Evolutionary conservation across 2,888 invertebrate species (phyloP).

Genomic region (Phyllotreta striolata): DNA sequence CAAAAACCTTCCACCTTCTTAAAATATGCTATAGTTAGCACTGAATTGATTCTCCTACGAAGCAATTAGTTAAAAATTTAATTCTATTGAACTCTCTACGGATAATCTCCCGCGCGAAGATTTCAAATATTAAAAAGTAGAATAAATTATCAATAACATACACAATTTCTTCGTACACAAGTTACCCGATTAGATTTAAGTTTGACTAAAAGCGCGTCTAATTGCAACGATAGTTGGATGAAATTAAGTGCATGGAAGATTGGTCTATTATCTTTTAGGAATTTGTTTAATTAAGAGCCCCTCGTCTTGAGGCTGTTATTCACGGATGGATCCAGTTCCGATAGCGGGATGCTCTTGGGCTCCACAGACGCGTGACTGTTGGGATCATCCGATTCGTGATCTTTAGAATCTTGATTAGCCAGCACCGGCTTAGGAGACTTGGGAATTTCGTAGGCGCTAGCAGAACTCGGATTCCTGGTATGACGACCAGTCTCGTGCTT

Average conservation of each 20-base stretch:
- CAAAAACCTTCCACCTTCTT: neutral
- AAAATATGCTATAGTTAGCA: conserved; percentile 1
- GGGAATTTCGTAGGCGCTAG: conserved; percentile 46
- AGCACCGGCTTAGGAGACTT: conserved; percentile 23
- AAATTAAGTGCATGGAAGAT: conserved; percentile 6
- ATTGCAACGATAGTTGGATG: too few relatives aligned
- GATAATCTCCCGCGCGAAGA: too few relatives aligned
- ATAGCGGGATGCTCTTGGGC: conserved; percentile 21
- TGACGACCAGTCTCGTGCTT: conserved; percentile 63
- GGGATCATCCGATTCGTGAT: conserved; percentile 28
- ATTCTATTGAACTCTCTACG: conserved; percentile 1
- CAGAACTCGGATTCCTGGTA: conserved; percentile 54
- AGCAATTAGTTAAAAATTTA: conserved; percentile 5
- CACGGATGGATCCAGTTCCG: conserved; percentile 25
- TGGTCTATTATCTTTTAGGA: conserved; percentile 34
- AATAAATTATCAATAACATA: too few relatives aligned
- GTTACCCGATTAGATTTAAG: too few relatives aligned
- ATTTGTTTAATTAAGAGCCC: neutral
- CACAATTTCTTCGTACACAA: too few relatives aligned
- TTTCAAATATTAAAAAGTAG: too few relatives aligned
- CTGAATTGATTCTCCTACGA: too few relatives aligned
- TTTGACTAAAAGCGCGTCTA: too few relatives aligned
- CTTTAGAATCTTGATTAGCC: conserved; percentile 23
- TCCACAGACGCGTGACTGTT: conserved; percentile 31
- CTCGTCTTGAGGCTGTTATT: conserved; percentile 37